These are phyloP conservation scores for Odontamblyopus rebecca DNA, from an alignment of 2,797 vertebrate species.

Conservation along the genomic window DNA sequence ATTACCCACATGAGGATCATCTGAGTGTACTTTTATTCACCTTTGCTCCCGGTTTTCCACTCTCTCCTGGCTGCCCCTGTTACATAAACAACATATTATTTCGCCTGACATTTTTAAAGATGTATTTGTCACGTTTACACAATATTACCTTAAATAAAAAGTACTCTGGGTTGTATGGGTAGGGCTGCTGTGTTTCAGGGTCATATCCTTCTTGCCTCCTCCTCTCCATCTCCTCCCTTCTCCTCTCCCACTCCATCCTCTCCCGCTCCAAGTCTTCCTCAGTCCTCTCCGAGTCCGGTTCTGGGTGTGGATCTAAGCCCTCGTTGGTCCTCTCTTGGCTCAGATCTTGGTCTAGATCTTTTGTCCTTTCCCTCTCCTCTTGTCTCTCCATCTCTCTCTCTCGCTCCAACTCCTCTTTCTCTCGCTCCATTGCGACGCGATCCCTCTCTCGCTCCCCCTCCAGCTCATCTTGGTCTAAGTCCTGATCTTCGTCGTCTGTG, in stretches of 20 bases:
- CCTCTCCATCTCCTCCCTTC: conserved; percentile 25
- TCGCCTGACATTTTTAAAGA: background rate
- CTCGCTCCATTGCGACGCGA: conserved; percentile 45
- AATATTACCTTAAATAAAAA: conserved; percentile 77
- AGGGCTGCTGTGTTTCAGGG: conserved; percentile 53
- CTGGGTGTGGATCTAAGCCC: background rate
- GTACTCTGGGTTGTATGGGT: conserved; percentile 68
- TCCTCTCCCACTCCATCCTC: conserved; percentile 41
- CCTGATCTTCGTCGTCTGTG: conserved; percentile 51
- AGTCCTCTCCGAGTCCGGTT: background rate
- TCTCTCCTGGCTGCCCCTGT: conserved; percentile 82
- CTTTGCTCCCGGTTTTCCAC: conserved; percentile 78
- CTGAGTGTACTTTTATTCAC: conserved; percentile 49
- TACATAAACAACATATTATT: conserved; percentile 7
- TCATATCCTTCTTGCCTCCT: conserved; percentile 47
- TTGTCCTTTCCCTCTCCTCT: conserved; percentile 27
- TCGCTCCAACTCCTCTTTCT: conserved; percentile 45
- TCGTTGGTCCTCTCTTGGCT: background rate
- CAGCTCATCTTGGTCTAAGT: conserved; percentile 53
- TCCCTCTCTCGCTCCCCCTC: conserved; percentile 57
- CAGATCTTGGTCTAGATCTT: background rate
- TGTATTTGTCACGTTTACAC: background rate
- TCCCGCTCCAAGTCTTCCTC: conserved; percentile 27
- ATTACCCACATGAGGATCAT: background rate
- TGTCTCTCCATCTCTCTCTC: conserved; percentile 53